phyloP scores from a whole-genome alignment of 92 coral and sea anemone species.

The Porites evermanni region DNA sequence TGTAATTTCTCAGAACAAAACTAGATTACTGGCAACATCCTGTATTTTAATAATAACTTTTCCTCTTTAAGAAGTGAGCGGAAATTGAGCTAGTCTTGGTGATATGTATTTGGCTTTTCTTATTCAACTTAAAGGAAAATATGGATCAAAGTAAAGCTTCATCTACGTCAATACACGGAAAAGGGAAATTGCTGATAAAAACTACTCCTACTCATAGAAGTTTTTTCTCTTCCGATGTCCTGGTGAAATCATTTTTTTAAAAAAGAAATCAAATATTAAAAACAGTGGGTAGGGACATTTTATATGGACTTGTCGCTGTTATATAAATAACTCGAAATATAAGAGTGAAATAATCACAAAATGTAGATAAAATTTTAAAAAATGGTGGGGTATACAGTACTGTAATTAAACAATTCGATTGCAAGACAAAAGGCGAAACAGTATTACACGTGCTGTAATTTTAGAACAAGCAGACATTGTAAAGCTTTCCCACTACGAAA shows the following conservation, averaged over 20 bases:
- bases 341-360: neutral
- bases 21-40: constrained; percentile 86
- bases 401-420: constrained; percentile 32
- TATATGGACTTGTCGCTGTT: neutral
- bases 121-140: constrained; percentile 74
- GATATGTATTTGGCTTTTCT: constrained; percentile 79
- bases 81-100: constrained; percentile 74
- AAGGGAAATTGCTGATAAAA: constrained; percentile 47
- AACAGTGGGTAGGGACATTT: constrained; percentile 5
- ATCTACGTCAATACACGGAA: constrained; percentile 53
- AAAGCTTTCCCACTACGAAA: neutral
- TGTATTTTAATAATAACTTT: constrained; percentile 76
- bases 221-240: constrained; percentile 27
- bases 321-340: neutral
- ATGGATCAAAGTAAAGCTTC: constrained; percentile 44
- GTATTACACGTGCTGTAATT: neutral
- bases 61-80: constrained; percentile 65
- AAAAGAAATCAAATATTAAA: constrained; percentile 22
- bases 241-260: constrained; percentile 16
- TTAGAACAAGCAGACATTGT: constrained; percentile 23
- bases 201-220: constrained; percentile 16
- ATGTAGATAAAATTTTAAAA: neutral
- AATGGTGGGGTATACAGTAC: neutral
- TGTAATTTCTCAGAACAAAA: constrained; percentile 78
- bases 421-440: neutral